These are phyloP conservation scores for Apostichopus leukothele DNA, from an alignment of 53 echinoderm and acorn worm genomes.

Conservation along the genomic window DNA sequence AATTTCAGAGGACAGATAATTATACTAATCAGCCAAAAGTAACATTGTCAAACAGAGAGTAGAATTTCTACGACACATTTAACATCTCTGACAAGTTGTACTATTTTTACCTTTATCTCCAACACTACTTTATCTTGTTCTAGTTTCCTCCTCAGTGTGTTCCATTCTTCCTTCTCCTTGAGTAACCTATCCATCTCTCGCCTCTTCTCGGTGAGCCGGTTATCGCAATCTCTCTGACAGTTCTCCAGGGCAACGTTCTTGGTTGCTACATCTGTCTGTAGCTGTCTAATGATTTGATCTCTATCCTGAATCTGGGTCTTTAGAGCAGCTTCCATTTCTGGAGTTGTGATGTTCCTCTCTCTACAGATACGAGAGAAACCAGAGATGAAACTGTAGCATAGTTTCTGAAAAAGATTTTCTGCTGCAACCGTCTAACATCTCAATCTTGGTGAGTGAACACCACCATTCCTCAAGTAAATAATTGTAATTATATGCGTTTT, in stretches of 20 bases:
- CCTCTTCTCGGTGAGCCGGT: constrained; percentile 70
- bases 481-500: too few species aligned
- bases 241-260: constrained; percentile 83
- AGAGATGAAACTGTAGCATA: background rate
- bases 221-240: constrained; percentile 57
- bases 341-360: constrained; percentile 60
- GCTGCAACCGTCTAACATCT: too few species aligned
- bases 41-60: too few species aligned
- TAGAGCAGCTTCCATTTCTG: constrained; percentile 68
- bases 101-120: constrained; percentile 65
- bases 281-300: constrained; percentile 76
- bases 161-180: constrained; percentile 70
- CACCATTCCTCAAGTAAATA: too few species aligned
- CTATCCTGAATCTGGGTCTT: constrained; percentile 72
- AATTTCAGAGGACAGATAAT: too few species aligned
- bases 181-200: constrained; percentile 68
- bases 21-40: too few species aligned
- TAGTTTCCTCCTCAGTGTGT: constrained; percentile 61
- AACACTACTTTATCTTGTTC: constrained; percentile 82
- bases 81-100: background rate
- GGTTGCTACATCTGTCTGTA: constrained; percentile 81
- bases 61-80: too few species aligned
- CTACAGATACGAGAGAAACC: constrained; percentile 23
- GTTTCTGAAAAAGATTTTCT: too few species aligned
- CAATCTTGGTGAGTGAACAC: too few species aligned